Conservation (phyloP, 2,797 vertebrate genomes). For the Xiphophorus birchmanni region DNA sequence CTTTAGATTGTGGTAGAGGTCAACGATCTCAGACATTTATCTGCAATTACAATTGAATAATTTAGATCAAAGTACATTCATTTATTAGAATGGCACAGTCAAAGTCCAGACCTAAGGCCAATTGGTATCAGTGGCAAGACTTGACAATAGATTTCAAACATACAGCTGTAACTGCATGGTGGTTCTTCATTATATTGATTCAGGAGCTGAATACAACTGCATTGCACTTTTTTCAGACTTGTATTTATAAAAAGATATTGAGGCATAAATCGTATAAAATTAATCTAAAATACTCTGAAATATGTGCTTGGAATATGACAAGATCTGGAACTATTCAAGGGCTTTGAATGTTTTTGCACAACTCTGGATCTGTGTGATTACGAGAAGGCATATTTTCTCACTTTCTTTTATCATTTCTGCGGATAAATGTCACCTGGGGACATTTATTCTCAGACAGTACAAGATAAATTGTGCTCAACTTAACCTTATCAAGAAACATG, state of each 20-base stretch:
- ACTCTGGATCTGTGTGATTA: neutral
- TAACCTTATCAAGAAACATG: conserved; percentile 7
- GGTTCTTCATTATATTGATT: neutral
- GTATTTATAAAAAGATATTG: neutral
- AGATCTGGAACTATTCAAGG: neutral
- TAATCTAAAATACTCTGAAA: neutral
- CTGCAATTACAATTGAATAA: neutral
- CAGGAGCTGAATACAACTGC: neutral
- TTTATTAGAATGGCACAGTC: neutral
- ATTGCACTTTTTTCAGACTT: neutral
- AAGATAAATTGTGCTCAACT: conserved; percentile 9
- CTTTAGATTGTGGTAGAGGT: neutral
- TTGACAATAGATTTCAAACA: neutral
- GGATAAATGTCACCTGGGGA: conserved; percentile 8
- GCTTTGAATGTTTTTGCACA: neutral
- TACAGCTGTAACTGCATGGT: neutral
- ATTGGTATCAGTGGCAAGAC: neutral
- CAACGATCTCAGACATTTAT: neutral
- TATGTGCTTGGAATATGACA: neutral
- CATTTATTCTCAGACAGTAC: conserved; percentile 10
- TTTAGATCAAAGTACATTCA: neutral
- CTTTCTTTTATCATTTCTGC: conserved; percentile 1
- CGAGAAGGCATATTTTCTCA: neutral
- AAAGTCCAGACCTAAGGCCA: neutral
- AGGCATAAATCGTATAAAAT: neutral